These are phyloP conservation scores for Nephrocerus scutellatus DNA, from an alignment of 2,888 invertebrate genomes.

Conservation along the genomic window DNA sequence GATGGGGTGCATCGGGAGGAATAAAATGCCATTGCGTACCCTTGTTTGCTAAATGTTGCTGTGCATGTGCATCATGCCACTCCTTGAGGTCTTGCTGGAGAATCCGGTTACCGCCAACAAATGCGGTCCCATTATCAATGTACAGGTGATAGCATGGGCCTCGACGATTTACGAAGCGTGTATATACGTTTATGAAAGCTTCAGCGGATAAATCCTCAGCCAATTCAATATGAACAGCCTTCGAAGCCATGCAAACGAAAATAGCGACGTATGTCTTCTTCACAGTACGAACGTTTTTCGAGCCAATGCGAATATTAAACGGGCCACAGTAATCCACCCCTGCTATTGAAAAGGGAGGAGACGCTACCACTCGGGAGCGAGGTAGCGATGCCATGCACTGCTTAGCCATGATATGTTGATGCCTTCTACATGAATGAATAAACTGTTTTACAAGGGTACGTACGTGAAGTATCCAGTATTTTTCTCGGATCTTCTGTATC, in stretches of 20 bases:
- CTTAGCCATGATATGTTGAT: background rate
- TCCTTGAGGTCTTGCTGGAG: background rate
- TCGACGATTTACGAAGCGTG: conserved; percentile 1
- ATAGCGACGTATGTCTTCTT: too few relatives aligned
- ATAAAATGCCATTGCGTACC: conserved; percentile 14
- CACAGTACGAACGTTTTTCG: too few relatives aligned
- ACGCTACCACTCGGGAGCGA: background rate
- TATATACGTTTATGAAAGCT: conserved; percentile 1
- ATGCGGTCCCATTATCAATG: conserved; percentile 12
- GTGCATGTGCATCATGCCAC: background rate
- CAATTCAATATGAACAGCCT: too few relatives aligned
- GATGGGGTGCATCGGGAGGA: conserved; percentile 10
- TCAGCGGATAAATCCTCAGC: conserved; percentile 1
- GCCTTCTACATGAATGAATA: conserved; percentile 1
- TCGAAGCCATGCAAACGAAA: too few relatives aligned
- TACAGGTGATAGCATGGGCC: conserved; percentile 11
- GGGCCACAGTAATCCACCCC: conserved; percentile 5
- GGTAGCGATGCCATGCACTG: conserved; percentile 11
- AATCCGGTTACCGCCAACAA: conserved; percentile 12
- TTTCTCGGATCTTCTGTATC: conserved; percentile 8
- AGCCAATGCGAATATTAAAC: background rate
- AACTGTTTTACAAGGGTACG: conserved; percentile 1
- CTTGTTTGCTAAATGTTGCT: conserved; percentile 5
- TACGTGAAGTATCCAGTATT: conserved; percentile 10
- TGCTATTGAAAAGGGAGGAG: background rate